phyloP scores from a whole-genome alignment of 1,140 invertebrate species.

The Eurosta solidaginis region DNA sequence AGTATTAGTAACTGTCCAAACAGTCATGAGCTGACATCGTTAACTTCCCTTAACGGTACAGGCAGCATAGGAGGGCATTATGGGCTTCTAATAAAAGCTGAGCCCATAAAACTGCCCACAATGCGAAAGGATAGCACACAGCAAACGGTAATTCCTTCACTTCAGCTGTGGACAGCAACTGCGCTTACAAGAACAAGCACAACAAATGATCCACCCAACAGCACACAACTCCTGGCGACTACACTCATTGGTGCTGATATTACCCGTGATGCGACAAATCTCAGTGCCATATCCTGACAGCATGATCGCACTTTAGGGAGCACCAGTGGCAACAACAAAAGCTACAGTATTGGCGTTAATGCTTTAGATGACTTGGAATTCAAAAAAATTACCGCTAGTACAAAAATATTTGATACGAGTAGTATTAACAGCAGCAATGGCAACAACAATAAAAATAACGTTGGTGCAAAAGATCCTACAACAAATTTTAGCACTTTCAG shows the following conservation, averaged over 20 bases:
- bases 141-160: neutral
- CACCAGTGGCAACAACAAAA: neutral
- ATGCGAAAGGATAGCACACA: neutral
- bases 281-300: neutral
- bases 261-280: neutral
- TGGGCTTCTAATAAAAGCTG: neutral
- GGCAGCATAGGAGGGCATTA: neutral
- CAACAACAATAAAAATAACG: constrained; percentile 21
- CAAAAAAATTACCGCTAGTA: neutral
- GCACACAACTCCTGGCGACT: neutral
- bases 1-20: neutral
- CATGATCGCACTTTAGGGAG: neutral
- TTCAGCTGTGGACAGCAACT: neutral
- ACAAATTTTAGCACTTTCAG: constrained; percentile 1
- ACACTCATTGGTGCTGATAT: neutral
- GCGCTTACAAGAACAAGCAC: neutral
- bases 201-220: neutral
- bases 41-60: neutral
- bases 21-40: constrained; percentile 10
- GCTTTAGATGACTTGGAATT: neutral
- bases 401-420: neutral
- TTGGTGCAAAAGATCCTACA: neutral
- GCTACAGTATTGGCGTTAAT: neutral
- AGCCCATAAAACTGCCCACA: neutral
- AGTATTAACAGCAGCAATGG: neutral